Percentiles rank a stretch among this genome's conserved stretches.
These are phyloP conservation scores for Actias luna DNA, from an alignment of 2,888 invertebrate genomes.

Conservation along the genomic window DNA sequence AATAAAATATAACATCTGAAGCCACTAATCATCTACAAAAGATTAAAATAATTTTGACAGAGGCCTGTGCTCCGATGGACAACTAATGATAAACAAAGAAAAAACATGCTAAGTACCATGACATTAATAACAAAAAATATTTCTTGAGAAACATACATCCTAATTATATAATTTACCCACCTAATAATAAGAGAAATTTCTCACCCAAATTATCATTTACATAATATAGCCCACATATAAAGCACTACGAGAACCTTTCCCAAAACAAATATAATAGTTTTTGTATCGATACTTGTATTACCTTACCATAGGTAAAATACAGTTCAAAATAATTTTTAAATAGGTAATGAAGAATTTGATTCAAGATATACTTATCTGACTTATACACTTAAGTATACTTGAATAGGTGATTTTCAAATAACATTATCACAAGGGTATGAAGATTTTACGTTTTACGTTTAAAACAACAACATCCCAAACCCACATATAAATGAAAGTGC, in stretches of 20 bases:
- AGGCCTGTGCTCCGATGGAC: conserved; percentile 57
- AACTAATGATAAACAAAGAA: conserved; percentile 45
- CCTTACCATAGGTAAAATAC: background rate
- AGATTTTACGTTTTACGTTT: background rate
- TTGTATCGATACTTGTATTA: background rate
- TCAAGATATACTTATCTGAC: background rate
- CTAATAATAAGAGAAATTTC: too few species aligned
- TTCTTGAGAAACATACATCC: background rate
- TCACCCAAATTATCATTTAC: too few species aligned
- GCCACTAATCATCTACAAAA: conserved; percentile 9
- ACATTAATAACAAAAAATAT: background rate
- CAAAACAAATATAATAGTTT: background rate
- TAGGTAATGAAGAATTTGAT: background rate
- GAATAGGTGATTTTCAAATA: background rate
- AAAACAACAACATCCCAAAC: background rate
- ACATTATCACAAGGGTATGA: background rate
- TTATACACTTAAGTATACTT: too few species aligned
- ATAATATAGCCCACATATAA: too few species aligned
- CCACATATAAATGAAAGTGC: background rate
- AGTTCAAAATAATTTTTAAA: background rate
- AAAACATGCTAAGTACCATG: conserved; percentile 39
- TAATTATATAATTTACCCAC: background rate
- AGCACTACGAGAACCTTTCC: background rate
- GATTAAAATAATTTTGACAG: conserved; percentile 28
- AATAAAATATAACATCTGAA: background rate